Evolutionary conservation across 2,797 vertebrate genomes (phyloP).

Genomic region (Enteromius afrohamiltoni): DNA sequence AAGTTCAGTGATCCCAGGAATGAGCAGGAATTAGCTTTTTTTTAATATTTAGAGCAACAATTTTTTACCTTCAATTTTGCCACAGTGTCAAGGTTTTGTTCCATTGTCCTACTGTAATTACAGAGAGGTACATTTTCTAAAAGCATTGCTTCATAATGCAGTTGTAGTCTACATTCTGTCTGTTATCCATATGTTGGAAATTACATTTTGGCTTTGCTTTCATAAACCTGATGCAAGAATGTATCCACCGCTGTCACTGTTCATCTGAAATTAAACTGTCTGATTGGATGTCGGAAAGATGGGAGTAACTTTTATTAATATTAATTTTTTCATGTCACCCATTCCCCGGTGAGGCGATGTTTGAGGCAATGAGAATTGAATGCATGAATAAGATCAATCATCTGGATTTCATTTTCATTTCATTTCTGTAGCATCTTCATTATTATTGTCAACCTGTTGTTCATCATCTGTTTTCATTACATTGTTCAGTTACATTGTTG

Average conservation of each 20-base stretch:
- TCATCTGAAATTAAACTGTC: slow-evolving; percentile 45
- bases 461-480: slow-evolving; percentile 8
- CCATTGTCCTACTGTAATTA: too few species aligned
- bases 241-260: background rate
- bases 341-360: slow-evolving; percentile 1
- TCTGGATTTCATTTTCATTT: background rate
- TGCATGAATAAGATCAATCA: slow-evolving; percentile 4
- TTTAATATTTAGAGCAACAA: background rate
- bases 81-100: too few species aligned
- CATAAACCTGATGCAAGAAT: background rate
- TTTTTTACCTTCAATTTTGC: too few species aligned
- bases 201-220: slow-evolving; percentile 35
- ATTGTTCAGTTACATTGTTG: background rate
- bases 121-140: background rate
- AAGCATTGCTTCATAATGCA: background rate
- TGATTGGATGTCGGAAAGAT: background rate
- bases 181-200: background rate
- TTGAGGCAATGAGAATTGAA: background rate
- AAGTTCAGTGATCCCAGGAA: too few species aligned
- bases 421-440: background rate
- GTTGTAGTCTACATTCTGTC: background rate
- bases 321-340: slow-evolving; percentile 14
- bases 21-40: too few species aligned
- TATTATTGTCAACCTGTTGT: background rate
- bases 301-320: slow-evolving; percentile 13